These are phyloP conservation scores for Ceratosolen solmsi DNA, from an alignment of 1,140 invertebrate species.

Conservation along the genomic window DNA sequence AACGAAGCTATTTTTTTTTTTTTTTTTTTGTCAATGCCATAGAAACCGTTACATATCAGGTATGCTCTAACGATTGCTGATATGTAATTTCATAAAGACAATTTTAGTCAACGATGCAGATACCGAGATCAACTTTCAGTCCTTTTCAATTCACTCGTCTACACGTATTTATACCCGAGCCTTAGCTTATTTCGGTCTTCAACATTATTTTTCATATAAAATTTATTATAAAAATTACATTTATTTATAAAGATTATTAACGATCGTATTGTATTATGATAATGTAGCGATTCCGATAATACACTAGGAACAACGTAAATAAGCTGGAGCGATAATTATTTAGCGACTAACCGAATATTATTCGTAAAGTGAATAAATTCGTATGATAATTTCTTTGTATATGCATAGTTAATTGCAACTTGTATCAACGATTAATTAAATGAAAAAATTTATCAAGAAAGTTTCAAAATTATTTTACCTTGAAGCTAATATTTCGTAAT, in stretches of 20 bases:
- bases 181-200: neutral
- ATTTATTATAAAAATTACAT: neutral
- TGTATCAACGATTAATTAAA: neutral
- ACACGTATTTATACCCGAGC: neutral
- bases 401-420: neutral
- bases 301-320: slow-evolving; percentile 13
- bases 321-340: slow-evolving; percentile 1
- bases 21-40: neutral
- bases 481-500: neutral
- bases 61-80: neutral
- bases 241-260: slow-evolving; percentile 5
- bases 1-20: neutral
- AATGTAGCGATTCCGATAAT: neutral
- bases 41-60: neutral
- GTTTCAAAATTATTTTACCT: neutral
- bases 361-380: slow-evolving; percentile 10
- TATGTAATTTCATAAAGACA: neutral
- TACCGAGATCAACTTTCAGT: neutral
- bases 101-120: neutral
- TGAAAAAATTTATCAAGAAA: neutral
- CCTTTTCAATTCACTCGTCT: neutral
- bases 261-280: slow-evolving; percentile 10
- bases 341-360: slow-evolving; percentile 10
- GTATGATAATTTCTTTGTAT: neutral
- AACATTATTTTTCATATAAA: neutral